phyloP scores from a whole-genome alignment of 2,888 invertebrate genomes.

The Netelia fuscicornis region DNA sequence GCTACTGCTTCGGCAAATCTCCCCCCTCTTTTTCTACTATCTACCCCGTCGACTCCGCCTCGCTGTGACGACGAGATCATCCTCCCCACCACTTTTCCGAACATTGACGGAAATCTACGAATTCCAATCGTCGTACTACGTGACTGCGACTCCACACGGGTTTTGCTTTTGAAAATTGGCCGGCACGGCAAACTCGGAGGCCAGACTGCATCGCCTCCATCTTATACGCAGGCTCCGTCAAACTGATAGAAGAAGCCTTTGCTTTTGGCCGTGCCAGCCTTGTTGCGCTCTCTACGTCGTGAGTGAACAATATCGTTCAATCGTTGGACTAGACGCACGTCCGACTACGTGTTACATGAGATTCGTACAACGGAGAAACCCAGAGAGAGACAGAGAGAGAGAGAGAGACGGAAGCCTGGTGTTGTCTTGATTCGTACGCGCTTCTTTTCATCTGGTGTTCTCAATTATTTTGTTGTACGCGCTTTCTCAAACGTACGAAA shows the following conservation, averaged over 20 bases:
- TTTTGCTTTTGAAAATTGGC: neutral
- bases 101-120: conserved; percentile 19
- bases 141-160: neutral
- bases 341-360: neutral
- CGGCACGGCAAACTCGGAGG: neutral
- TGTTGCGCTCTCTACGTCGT: conserved; percentile 22
- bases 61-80: neutral
- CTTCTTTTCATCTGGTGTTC: conserved; percentile 30
- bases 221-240: conserved; percentile 22
- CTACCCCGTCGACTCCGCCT: conserved; percentile 11
- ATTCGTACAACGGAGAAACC: conserved; percentile 54
- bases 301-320: conserved; percentile 7
- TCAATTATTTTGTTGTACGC: conserved; percentile 39
- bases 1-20: no score
- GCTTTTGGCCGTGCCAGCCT: neutral
- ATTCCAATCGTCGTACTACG: neutral
- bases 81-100: neutral
- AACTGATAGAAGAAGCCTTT: conserved; percentile 31
- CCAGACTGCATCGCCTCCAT: conserved; percentile 12
- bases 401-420: conserved; percentile 13
- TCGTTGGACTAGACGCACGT: conserved; percentile 36
- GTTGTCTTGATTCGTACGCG: conserved; percentile 9
- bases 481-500: conserved; percentile 39
- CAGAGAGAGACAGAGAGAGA: neutral
- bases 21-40: neutral